These are phyloP conservation scores for Diplodus puntazzo DNA, from an alignment of 2,797 vertebrate genomes.

Conservation along the genomic window DNA sequence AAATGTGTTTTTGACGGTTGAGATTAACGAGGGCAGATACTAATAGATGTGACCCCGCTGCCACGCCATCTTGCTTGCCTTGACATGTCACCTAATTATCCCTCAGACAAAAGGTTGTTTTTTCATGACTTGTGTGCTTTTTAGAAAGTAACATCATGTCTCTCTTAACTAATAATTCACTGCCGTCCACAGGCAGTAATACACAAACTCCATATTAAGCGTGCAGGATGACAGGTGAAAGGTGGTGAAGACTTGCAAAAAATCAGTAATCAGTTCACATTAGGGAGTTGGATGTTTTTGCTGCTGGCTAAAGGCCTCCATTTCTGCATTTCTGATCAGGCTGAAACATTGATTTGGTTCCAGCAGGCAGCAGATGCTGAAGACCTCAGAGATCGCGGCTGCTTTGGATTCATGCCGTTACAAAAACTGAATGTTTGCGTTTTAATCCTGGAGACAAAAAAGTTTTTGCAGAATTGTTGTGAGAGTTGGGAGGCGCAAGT, in stretches of 20 bases:
- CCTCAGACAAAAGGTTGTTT: neutral
- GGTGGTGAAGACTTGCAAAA: slow-evolving; percentile 14
- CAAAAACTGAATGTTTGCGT: slow-evolving; percentile 1
- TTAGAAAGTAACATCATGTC: slow-evolving; percentile 16
- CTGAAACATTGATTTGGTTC: slow-evolving; percentile 34
- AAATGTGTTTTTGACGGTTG: neutral
- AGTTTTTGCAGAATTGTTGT: neutral
- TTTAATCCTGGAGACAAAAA: neutral
- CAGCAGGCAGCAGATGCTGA: slow-evolving; percentile 40
- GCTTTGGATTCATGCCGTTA: slow-evolving; percentile 24
- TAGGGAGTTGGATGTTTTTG: slow-evolving; percentile 36
- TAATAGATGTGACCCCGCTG: neutral
- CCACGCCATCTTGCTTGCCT: neutral
- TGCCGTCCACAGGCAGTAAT: neutral
- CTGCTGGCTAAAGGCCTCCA: slow-evolving; percentile 18
- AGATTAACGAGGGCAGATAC: neutral
- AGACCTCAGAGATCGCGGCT: slow-evolving; percentile 32
- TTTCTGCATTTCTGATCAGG: slow-evolving; percentile 41
- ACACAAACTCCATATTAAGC: slow-evolving; percentile 13
- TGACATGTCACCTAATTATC: neutral
- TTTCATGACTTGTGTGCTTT: slow-evolving; percentile 10
- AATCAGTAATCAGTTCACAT: slow-evolving; percentile 32
- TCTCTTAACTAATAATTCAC: slow-evolving; percentile 32
- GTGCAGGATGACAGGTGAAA: slow-evolving; percentile 30
- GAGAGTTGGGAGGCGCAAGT: neutral